Evolutionary conservation across 1,140 invertebrate genomes (phyloP), one percentile per base, ranked within the genome.

Genomic region (Lepidurus apus): DNA sequence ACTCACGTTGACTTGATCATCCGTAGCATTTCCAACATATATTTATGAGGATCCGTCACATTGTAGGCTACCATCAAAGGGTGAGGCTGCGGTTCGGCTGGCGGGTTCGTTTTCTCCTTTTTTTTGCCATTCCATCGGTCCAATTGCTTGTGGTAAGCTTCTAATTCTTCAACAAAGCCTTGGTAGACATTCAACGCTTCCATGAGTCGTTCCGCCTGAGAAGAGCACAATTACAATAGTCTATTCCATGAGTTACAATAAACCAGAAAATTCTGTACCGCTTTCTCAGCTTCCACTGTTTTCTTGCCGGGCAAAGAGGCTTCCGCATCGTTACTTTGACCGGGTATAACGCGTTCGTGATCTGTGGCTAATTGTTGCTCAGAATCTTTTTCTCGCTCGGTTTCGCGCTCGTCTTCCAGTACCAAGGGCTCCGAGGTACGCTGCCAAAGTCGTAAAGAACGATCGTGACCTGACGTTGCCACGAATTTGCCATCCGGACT

Each of bases 261-360:
- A 65, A 65, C 13, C 1, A 65, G 17, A 65, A 17, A 45, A 77
- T 73, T 4, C 88, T 89, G 90, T 88, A 94, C 93, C 77, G 91
- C 93, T 89, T 92, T 94, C 85, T 98, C 93, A 80, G 94, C 95
- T 74, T 94, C 93, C 17, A 95, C 89, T 0, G 95, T 98, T 87
- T 96, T 97, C 81, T 91, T 93, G 0, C 94, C 92, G 4, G 97
- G 92, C 81, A 98, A 86, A 53, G 90, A 91, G 42, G 95, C 87
- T 80, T 93, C 91, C 13, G 91, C 90, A 79, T 87, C 85, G 4
- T 82, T 83, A 81, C 89, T 88, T 7, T 87, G 87, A 47, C 90
- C 88, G 24, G 91, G 89, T 45, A 93, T 89, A 81, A 90, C 85
- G 44, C 87, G 88, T 78, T 88, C 89, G 82, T 93, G 91, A 0